Conservation (phyloP, 2,113 vertebrate species). For the Suncus etruscus region DNA sequence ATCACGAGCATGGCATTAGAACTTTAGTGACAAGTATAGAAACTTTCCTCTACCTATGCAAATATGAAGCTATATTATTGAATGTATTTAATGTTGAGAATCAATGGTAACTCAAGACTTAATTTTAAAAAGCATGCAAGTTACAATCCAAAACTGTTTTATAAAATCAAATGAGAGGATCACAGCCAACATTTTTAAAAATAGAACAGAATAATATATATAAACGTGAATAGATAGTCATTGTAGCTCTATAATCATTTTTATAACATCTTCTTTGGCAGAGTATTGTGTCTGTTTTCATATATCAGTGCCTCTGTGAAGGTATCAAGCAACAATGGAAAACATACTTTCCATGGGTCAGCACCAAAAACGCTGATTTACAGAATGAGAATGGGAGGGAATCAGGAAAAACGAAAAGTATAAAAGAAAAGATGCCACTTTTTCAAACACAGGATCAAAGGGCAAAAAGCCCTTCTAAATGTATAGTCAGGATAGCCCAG, state of each 20-base stretch:
- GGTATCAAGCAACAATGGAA: background rate
- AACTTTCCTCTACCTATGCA: too few species aligned
- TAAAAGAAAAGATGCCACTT: background rate
- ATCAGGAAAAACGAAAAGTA: background rate
- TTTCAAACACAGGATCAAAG: conserved; percentile 3
- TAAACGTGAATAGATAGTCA: background rate
- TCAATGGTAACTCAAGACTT: too few species aligned
- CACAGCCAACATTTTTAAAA: background rate
- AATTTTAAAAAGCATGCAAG: background rate
- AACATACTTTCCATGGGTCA: background rate
- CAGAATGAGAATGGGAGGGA: background rate
- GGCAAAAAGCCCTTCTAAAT: background rate
- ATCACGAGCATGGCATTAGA: too few species aligned
- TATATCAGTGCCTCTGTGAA: background rate
- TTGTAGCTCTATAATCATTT: background rate
- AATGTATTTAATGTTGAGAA: too few species aligned
- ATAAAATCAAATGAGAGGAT: background rate
- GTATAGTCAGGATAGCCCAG: background rate
- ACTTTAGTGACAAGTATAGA: too few species aligned
- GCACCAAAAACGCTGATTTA: conserved; percentile 1
- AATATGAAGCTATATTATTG: too few species aligned
- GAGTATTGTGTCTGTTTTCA: background rate
- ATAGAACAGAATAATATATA: conserved; percentile 1
- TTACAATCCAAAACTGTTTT: background rate
- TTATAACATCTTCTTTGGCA: background rate